Conservation (phyloP, 2,797 vertebrate genomes). For the Tamandua tetradactyla region DNA sequence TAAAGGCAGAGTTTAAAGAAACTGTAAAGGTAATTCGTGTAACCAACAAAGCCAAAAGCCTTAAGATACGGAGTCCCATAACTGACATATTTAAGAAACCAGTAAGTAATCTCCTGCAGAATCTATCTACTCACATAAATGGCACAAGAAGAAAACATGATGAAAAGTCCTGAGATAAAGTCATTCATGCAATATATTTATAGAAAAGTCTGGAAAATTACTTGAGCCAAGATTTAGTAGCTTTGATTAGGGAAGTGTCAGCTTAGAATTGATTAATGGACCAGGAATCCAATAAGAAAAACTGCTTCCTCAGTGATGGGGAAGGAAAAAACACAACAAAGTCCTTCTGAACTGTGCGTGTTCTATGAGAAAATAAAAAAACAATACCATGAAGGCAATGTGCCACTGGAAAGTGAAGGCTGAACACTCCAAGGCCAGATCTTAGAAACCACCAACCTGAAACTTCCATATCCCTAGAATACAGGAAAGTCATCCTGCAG, state of each 20-base stretch:
- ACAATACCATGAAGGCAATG: background rate
- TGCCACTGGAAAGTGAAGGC: background rate
- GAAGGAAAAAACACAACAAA: conserved; percentile 11
- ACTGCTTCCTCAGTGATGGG: background rate
- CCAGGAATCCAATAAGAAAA: conserved; percentile 44
- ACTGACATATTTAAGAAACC: conserved; percentile 8
- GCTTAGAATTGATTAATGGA: conserved; percentile 11
- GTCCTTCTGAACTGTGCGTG: background rate
- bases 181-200: conserved; percentile 6
- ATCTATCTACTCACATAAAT: background rate
- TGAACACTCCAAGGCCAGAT: background rate
- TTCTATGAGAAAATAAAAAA: conserved; percentile 13
- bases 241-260: background rate
- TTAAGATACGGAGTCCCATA: background rate
- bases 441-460: background rate
- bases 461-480: background rate
- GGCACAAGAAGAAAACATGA: conserved; percentile 30
- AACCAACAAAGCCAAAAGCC: conserved; percentile 13
- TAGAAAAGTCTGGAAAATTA: conserved; percentile 21
- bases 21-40: background rate
- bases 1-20: conserved; percentile 10
- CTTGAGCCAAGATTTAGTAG: conserved; percentile 27
- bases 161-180: background rate
- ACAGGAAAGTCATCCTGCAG: background rate
- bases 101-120: background rate